phyloP scores from a whole-genome alignment of 2,113 vertebrate species.

The Austrofundulus limnaeus region DNA sequence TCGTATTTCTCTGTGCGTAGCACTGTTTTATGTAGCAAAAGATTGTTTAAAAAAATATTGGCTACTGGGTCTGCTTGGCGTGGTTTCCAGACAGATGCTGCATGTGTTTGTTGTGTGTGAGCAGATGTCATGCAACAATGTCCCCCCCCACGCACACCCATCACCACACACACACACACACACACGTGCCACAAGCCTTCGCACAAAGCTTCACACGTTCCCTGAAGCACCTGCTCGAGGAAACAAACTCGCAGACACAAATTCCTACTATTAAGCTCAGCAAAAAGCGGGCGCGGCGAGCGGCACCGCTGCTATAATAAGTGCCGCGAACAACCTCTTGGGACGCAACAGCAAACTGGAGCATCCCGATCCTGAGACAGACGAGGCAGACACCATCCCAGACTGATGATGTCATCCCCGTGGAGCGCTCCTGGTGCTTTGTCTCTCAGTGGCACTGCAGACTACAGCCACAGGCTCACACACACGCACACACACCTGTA shows the following conservation, averaged over 20 bases:
- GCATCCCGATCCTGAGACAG: constrained; percentile 60
- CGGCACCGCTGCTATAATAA: constrained; percentile 19
- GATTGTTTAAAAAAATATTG: constrained; percentile 22
- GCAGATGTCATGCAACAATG: constrained; percentile 31
- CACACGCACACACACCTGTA: constrained; percentile 52
- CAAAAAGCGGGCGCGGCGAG: constrained; percentile 8
- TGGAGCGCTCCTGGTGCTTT: constrained; percentile 75
- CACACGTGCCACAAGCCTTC: constrained; percentile 11
- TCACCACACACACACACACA: no score
- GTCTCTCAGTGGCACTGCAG: constrained; percentile 76
- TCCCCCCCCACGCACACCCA: constrained; percentile 11
- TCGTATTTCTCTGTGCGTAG: constrained; percentile 6
- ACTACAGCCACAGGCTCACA: constrained; percentile 61
- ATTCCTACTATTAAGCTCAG: not conserved
- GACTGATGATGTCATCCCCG: constrained; percentile 78
- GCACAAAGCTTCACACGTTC: not conserved
- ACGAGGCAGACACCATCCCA: constrained; percentile 74
- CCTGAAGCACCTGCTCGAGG: constrained; percentile 3
- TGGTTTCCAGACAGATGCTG: constrained; percentile 28
- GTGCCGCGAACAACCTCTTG: constrained; percentile 18
- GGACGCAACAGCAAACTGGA: constrained; percentile 39
- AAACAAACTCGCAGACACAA: not conserved
- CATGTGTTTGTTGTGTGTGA: constrained; percentile 32
- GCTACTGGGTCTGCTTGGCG: constrained; percentile 9
- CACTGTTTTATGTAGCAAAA: constrained; percentile 12